These are phyloP conservation scores for Piaya cayana DNA, from an alignment of 2,113 vertebrate genomes.

Conservation along the genomic window DNA sequence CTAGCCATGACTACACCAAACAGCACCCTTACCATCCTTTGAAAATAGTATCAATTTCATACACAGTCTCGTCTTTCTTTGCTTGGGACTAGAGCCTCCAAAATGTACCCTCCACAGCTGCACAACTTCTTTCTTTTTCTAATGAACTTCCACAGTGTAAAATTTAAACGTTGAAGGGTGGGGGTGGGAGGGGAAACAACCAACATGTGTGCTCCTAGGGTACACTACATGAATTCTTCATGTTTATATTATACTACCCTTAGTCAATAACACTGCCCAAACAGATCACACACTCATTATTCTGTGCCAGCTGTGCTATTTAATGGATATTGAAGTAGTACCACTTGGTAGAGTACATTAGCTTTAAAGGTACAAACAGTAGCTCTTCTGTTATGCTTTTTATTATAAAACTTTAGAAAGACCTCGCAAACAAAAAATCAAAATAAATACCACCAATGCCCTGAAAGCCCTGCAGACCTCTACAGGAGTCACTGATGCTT, in stretches of 20 bases:
- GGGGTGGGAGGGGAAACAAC: no score
- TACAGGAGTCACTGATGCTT: rapidly evolving
- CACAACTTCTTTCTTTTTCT: not conserved
- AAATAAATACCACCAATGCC: not conserved
- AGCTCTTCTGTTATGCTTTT: not conserved
- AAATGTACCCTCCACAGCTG: not conserved
- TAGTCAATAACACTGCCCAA: not conserved
- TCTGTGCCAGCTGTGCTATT: not conserved
- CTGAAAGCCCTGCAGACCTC: not conserved
- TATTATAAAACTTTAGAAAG: not conserved
- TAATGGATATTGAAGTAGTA: not conserved
- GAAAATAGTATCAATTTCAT: not conserved
- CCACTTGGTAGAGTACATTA: not conserved
- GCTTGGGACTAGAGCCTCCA: not conserved
- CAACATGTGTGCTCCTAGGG: not conserved
- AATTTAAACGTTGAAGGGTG: not conserved
- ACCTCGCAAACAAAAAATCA: not conserved
- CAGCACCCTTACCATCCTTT: not conserved
- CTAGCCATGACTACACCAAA: not conserved
- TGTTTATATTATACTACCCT: not conserved
- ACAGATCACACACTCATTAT: not conserved
- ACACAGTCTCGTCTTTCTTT: not conserved
- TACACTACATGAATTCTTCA: not conserved
- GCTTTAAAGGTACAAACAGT: not conserved
- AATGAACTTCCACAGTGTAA: not conserved